Base-by-base conservation (phyloP, 1,140 invertebrate genomes). In the Drosophila tani region DNA sequence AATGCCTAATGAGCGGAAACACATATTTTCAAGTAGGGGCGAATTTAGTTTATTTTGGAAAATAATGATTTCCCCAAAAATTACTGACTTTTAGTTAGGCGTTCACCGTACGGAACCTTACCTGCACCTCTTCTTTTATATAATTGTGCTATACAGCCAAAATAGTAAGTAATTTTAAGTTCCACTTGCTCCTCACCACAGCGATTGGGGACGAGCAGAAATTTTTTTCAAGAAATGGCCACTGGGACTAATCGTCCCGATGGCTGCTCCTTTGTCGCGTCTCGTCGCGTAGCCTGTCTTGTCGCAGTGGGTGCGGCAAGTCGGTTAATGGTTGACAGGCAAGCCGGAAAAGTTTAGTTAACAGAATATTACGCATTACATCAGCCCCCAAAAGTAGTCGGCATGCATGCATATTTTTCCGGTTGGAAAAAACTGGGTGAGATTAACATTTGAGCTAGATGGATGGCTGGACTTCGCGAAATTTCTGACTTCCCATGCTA, bases 221-320 rank as follows among this genome's bases (percentile, higher is more conserved):
- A 81, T 65, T 64, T 65, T 45, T 47, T 68, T 21, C 49, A 35
- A 15, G 19, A 21, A 66, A 55, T 32, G 43, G 57, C 47, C 62
- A 81, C 84, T 66, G 77, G 83, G 84, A 87, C 88, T 88, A 87
- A 88, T 88, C 66, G 77, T 43, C 41, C 60, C 19, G 19, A 24
- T 24, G 51, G 49, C 51, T 49, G 58, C 43, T 51, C 32, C 19
- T 62, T 17, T 9, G 53, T 9, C 7, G 51, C 24, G 8, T n/a
- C 15, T 17, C 14, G 53, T 9, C 7, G 51, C 24, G 8, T n/a
- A 8, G n/a, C 49, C 7, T 68, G 56, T 64, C 57, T 46, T 55
- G 6, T 14, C n/a, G 17, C 35, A 29, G 53, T 77, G 77, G 84
- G 83, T 73, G 84, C 65, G 83, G 71, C 50, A 32, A 51, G 47